Conservation (phyloP, 2,113 vertebrate species). For the Serilophus lunatus region DNA sequence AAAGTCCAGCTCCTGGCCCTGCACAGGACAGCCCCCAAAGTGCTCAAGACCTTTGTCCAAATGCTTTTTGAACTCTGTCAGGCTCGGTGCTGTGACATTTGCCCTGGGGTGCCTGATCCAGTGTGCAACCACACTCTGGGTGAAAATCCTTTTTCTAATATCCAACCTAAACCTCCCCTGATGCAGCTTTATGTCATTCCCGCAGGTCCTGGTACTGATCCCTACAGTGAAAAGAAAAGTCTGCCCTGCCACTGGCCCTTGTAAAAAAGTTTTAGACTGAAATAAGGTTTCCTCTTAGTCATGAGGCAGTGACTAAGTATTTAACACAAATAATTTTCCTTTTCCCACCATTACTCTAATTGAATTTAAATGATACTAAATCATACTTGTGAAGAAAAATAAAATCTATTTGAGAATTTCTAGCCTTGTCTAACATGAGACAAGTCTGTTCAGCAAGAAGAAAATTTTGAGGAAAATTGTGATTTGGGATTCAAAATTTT, state of each 20-base stretch:
- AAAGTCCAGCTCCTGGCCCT: background rate
- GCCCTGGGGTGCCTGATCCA: background rate
- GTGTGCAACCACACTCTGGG: accelerated
- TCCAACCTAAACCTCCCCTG: background rate
- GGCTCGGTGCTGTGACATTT: background rate
- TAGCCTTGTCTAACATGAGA: background rate
- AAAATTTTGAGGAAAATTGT: background rate
- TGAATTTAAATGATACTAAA: background rate
- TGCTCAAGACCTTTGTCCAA: background rate
- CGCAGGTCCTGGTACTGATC: background rate
- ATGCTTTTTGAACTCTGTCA: background rate
- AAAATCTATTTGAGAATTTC: background rate
- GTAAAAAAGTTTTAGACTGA: background rate
- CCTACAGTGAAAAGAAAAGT: background rate
- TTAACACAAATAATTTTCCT: background rate
- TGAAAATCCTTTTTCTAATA: background rate
- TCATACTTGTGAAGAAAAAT: background rate
- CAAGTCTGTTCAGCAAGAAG: background rate
- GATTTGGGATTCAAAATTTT: background rate
- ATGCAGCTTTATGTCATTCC: background rate
- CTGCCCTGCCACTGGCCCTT: background rate
- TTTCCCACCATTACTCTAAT: background rate
- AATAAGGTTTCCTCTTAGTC: background rate
- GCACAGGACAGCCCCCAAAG: background rate
- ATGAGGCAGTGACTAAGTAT: background rate